Evolutionary conservation across 2,113 vertebrate species (phyloP), one percentile per base, ranked within the genome.

Genomic region (Struthio camelus): DNA sequence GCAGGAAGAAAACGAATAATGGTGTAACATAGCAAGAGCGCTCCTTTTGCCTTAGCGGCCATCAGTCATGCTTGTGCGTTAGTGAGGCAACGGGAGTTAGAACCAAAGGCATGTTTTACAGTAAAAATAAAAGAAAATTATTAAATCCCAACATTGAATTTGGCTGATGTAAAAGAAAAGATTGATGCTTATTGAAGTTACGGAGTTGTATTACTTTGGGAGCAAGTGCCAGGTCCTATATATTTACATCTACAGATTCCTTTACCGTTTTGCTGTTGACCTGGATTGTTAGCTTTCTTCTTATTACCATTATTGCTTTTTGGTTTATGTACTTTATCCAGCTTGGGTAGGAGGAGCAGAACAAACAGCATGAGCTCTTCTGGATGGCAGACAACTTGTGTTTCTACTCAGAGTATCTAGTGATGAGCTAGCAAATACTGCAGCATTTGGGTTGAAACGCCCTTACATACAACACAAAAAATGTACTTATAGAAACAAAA

Each of bases 311-410:
- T 80, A 10, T 51, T 89, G 56, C 56, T 81, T 90, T 95, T 92
- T 79, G 56, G 34, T 86, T 92, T 84, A 81, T 69, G 42, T 76
- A 30, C 56, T 71, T 89, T 56, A 59, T 72, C 38, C 85, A 22
- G 2, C 61, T 87, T 38, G 61, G 85, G 69, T 86, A 86, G 83
- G 72, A 92, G 65, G 77, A 86, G 48, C 77, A 93, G 80, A 95
- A 86, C 50, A 90, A 96, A 81, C 85, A 94, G 48, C 83, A 51
- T 1, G 25, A 87, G 56, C 61, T 88, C 32, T 88, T 94, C 88
- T 92, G 95, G 85, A 94, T 92, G 96, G 93, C 16, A 94, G 83
- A 92, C 80, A 87, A 92, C 53, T 95, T 64, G 76, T 73, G 67
- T 90, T 96, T 94, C 90, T 95, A 54, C 46, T 88, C 50, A 42